These are phyloP conservation scores for Melanchra persicariae DNA, from an alignment of 2,888 invertebrate species.

Conservation along the genomic window DNA sequence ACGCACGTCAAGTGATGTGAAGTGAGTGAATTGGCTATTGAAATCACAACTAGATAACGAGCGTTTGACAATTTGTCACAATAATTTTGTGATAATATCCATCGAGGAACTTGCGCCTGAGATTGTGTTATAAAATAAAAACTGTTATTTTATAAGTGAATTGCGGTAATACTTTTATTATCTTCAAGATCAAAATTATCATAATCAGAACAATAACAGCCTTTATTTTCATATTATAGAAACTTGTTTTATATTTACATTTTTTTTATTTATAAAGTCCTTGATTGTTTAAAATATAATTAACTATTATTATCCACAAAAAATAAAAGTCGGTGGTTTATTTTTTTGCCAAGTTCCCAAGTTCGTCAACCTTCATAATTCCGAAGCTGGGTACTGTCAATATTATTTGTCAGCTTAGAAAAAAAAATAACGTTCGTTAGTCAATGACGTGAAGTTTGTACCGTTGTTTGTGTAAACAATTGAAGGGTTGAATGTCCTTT, in stretches of 20 bases:
- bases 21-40: too few relatives aligned
- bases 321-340: neutral
- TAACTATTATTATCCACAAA: neutral
- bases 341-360: neutral
- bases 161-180: slow-evolving; percentile 2
- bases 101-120: too few relatives aligned
- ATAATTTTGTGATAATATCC: too few relatives aligned
- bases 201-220: slow-evolving; percentile 1
- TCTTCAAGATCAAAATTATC: slow-evolving; percentile 20
- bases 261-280: neutral
- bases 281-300: neutral
- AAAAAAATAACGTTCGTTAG: neutral
- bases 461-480: neutral
- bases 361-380: neutral
- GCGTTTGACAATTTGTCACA: too few relatives aligned
- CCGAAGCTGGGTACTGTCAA: neutral
- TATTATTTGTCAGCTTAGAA: neutral
- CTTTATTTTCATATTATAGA: neutral
- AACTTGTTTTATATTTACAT: slow-evolving; percentile 3
- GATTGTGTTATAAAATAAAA: neutral
- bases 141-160: neutral
- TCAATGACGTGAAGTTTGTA: neutral
- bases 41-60: too few relatives aligned
- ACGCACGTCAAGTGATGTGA: too few relatives aligned
- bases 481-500: neutral